phyloP scores from a whole-genome alignment of 1,140 invertebrate genomes.

The Magallana ariakensis region DNA sequence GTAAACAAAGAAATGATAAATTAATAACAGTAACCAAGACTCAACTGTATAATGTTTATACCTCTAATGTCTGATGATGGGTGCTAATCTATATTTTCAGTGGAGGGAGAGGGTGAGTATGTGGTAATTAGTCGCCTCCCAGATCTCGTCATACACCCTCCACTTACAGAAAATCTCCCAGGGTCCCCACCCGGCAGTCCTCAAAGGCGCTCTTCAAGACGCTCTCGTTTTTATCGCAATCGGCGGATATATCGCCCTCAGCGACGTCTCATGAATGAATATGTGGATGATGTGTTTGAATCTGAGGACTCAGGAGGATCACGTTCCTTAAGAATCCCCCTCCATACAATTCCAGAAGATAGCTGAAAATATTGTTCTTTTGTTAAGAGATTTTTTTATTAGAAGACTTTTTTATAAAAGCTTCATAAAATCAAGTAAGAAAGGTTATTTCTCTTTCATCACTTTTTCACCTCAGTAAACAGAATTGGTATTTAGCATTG shows the following conservation, averaged over 20 bases:
- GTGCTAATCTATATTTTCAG: conserved; percentile 47
- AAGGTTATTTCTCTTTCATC: no score
- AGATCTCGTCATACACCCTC: background rate
- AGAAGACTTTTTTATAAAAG: no score
- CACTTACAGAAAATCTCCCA: conserved; percentile 37
- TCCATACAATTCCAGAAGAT: conserved; percentile 65
- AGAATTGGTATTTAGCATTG: no score
- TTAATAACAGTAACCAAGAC: no score
- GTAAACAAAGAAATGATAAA: no score
- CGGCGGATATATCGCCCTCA: conserved; percentile 65
- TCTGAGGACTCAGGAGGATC: conserved; percentile 68
- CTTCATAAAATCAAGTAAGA: no score
- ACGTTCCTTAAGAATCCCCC: conserved; percentile 51
- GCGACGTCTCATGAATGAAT: conserved; percentile 67
- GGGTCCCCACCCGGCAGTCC: background rate
- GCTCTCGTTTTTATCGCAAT: conserved; percentile 38
- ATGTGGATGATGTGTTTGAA: conserved; percentile 74
- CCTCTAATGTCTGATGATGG: no score
- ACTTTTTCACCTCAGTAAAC: no score
- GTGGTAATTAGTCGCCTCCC: conserved; percentile 61
- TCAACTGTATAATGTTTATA: no score
- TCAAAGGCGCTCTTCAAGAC: conserved; percentile 32
- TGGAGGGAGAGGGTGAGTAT: conserved; percentile 66
- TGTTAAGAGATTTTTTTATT: no score
- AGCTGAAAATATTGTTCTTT: conserved; percentile 35